phyloP scores from a whole-genome alignment of 2,113 vertebrate species.

The Hassar affinis region DNA sequence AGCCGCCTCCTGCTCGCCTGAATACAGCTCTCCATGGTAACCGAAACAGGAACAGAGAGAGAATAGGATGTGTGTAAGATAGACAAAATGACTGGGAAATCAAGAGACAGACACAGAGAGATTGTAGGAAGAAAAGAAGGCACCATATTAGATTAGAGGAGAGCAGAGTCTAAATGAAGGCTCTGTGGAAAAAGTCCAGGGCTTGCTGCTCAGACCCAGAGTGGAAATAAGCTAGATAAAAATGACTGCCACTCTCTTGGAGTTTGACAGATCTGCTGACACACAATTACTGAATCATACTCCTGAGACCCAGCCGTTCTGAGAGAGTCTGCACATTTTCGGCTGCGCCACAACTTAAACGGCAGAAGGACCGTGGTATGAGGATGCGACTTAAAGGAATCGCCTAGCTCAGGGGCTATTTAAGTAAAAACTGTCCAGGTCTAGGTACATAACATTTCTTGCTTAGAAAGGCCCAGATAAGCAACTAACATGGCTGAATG shows the following conservation, averaged over 20 bases:
- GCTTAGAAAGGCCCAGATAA: background rate
- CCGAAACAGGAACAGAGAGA: constrained; percentile 44
- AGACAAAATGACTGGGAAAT: background rate
- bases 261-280: constrained; percentile 50
- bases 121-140: background rate
- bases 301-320: constrained; percentile 8
- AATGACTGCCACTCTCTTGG: constrained; percentile 8
- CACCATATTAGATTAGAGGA: background rate
- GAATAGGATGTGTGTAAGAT: constrained; percentile 13
- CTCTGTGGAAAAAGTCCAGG: constrained; percentile 13
- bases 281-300: constrained; percentile 33
- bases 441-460: background rate
- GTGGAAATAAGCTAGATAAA: constrained; percentile 45
- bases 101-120: background rate
- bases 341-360: background rate
- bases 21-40: constrained; percentile 67
- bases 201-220: constrained; percentile 26
- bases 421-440: background rate
- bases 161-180: background rate
- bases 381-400: background rate
- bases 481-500: background rate
- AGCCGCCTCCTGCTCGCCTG: constrained; percentile 57
- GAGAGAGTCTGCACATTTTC: constrained; percentile 28
- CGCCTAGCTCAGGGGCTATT: background rate
- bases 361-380: background rate